These are phyloP conservation scores for Zaprionus vittiger DNA, from an alignment of 1,140 invertebrate genomes.

Conservation along the genomic window DNA sequence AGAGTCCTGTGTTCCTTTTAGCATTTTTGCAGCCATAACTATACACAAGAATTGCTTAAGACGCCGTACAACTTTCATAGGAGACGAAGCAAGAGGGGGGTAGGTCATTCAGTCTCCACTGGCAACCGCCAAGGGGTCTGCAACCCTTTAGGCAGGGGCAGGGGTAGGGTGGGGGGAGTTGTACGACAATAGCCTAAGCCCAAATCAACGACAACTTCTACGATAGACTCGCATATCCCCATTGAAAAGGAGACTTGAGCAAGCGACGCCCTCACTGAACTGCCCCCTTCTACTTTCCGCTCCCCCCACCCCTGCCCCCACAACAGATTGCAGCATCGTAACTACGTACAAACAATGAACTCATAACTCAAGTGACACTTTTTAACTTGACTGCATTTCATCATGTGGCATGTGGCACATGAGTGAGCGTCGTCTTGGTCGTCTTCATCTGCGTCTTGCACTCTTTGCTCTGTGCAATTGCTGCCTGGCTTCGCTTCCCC, in stretches of 20 bases:
- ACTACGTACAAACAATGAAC: conserved; percentile 80
- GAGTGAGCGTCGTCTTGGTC: conserved; percentile 35
- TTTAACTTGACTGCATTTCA: conserved; percentile 84
- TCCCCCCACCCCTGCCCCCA: not conserved
- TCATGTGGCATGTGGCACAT: conserved; percentile 79
- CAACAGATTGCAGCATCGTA: conserved; percentile 41
- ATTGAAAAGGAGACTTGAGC: conserved; percentile 38
- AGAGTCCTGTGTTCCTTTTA: not conserved
- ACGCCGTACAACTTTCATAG: not conserved
- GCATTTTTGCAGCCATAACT: not conserved
- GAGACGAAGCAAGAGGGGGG: not conserved
- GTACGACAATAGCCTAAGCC: conserved; percentile 44
- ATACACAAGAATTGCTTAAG: conserved; percentile 21
- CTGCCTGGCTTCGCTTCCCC: not conserved
- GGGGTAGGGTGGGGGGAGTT: not conserved
- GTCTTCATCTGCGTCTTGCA: conserved; percentile 30
- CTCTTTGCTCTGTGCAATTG: conserved; percentile 16
- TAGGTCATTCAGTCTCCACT: conserved; percentile 2
- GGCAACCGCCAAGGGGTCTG: conserved; percentile 16
- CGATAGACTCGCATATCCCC: conserved; percentile 32
- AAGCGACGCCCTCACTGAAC: not conserved
- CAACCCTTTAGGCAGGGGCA: conserved; percentile 31
- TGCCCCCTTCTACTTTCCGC: not conserved
- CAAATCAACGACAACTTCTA: conserved; percentile 54
- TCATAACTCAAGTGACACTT: conserved; percentile 84